Evolutionary conservation across 2,888 invertebrate genomes (phyloP).

Genomic region (Cheilosia vulpina): DNA sequence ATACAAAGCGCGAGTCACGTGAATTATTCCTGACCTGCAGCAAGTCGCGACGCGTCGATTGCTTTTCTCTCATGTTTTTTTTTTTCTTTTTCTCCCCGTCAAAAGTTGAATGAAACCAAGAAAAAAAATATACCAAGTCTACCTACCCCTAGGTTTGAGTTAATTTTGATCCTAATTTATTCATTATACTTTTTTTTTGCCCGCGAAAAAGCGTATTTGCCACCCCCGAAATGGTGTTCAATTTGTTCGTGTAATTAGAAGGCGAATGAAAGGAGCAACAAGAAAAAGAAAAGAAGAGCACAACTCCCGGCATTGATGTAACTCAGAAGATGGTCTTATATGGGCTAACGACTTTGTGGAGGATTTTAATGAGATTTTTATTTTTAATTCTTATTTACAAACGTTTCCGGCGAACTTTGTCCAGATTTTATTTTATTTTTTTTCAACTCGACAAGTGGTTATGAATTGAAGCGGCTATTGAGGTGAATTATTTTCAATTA

Average conservation of each 20-base stretch:
- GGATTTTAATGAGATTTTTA: conserved; percentile 72
- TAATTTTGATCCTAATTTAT: conserved; percentile 75
- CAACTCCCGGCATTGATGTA: conserved; percentile 46
- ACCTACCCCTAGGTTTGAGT: conserved; percentile 65
- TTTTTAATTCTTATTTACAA: conserved; percentile 62
- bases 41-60: conserved; percentile 72
- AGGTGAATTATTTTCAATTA: conserved; percentile 40
- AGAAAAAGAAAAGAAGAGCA: conserved; percentile 20
- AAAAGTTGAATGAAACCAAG: conserved; percentile 64
- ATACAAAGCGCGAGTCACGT: conserved; percentile 60
- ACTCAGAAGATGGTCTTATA: conserved; percentile 68
- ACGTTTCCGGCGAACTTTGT: conserved; percentile 24
- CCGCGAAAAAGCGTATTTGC: conserved; percentile 62
- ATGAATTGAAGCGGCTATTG: conserved; percentile 11
- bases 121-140: conserved; percentile 19
- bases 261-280: conserved; percentile 5
- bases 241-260: conserved; percentile 72
- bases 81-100: conserved; percentile 15
- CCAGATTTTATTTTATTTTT: conserved; percentile 3
- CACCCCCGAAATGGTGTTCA: conserved; percentile 52
- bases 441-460: conserved; percentile 36
- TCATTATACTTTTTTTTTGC: conserved; percentile 66
- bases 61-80: conserved; percentile 67
- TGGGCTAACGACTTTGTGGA: conserved; percentile 68
- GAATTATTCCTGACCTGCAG: conserved; percentile 70